Evolutionary conservation across 2,113 vertebrate species (phyloP), one percentile per base, ranked within the genome.

Genomic region (Perca fluviatilis): DNA sequence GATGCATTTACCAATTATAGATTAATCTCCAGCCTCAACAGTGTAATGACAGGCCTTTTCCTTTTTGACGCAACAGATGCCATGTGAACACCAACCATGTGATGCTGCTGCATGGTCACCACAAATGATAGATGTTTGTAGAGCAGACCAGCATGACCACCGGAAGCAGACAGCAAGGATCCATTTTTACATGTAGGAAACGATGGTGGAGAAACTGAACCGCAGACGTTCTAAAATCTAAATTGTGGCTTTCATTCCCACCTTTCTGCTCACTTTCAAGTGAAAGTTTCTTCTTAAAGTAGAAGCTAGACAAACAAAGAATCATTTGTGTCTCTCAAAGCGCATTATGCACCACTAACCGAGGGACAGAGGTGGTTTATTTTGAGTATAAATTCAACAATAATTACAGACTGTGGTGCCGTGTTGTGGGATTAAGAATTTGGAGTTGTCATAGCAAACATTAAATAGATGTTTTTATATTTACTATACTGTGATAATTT

Each of bases 1-100:
- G 76, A 83, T 88, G 83, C 78, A 64, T 78, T 89, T 83, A 83
- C 82, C 85, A 86, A 89, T 88, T 89, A 88, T 36, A 77, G 83
- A 88, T 86, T 74, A 64, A 86, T 87, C 84, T 85, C 65, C 74
- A 80, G 63, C 67, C 78, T 86, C 75, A 67, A 10, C 69, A 9
- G 12, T 30, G 25, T 72, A 88, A 88, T 88, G 82, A 83, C 69
- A 83, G 86, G 77, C 75, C 77, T 84, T 76, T 73, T 66, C 25
- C 51, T 75, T 56, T 79, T 47, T 83, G 82, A 81, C 19, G 58
- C 64, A 71, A 66, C 79, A 71, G 53, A 80, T n/a, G 46, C 61
- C 80, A 74, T 76, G 79, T 76, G 87, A 86, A 78, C 63, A 46
- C 7, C 5, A 3, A 27, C 67, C 84, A 82, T 74, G 80, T 80